Base-by-base conservation (phyloP, 2,797 vertebrate genomes). In the Champsocephalus esox region DNA sequence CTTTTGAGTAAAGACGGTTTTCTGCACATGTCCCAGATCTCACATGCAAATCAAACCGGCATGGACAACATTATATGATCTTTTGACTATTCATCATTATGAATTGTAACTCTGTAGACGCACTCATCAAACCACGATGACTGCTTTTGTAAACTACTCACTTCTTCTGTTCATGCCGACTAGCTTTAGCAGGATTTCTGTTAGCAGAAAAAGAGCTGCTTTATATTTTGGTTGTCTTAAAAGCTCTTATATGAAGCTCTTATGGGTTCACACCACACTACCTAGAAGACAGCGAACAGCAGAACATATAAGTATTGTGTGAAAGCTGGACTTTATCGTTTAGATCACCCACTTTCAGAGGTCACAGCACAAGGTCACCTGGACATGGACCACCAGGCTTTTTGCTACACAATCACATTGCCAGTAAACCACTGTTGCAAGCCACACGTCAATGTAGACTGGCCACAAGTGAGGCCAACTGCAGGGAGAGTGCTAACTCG, bases 401-500 rank as follows among this genome's bases (percentile, higher is more conserved):
- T 34, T 34, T 34, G 34, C 34, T 34, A 8, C 44, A 52, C 13
- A 24, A 38, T 8, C 44, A 43, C 19, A 13, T 8, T 13, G 2
- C 10, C 7, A 3, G 28, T 55, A 3, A 68, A 16, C 52, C 1
- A 5, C 32, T 28, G n/a, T 12, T 43, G 65, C 28, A 48, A 19
- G 57, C 24, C 49, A 16, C 16, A 14, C 51, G 54, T 1, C 57
- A 44, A 44, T 16, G 7, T 5, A 57, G 38, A 66, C 21, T 9
- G 19, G 19, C 41, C 43, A 44, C 12, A 10, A 14, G 12, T 60
- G 58, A 51, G 49, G 55, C 7, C 4, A 28, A 4, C 32, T 48
- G 24, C 34, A 65, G 55, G 76, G 84, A 79, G 90, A 87, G 81
- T 70, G 72, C 50, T 84, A 52, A 16, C 82, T 82, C 38, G n/a